Percentiles rank a stretch among this genome's conserved stretches.
Conservation (phyloP, 2,888 invertebrate genomes). For the Euproctis similis region DNA sequence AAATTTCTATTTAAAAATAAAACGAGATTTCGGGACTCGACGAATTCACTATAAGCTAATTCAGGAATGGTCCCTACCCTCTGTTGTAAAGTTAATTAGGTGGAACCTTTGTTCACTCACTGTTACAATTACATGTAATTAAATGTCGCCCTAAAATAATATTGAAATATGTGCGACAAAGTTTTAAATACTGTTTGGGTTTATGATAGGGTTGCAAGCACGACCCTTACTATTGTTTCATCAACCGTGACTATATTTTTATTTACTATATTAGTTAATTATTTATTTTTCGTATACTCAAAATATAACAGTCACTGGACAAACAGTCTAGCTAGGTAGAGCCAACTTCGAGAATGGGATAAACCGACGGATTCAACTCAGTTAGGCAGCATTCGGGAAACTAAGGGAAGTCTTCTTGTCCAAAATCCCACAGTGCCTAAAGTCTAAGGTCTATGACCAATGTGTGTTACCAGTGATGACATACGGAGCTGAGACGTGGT, state of each 20-base stretch:
- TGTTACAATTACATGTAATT: slow-evolving; percentile 37
- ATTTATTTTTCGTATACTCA: no score
- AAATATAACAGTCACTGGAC: no score
- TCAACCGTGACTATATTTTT: not conserved
- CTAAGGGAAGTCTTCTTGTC: no score
- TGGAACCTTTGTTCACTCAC: slow-evolving; percentile 28
- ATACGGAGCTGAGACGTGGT: no score
- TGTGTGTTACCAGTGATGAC: no score
- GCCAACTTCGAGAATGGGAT: no score
- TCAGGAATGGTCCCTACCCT: slow-evolving; percentile 16
- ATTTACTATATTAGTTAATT: no score
- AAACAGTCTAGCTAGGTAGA: no score
- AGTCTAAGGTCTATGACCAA: no score
- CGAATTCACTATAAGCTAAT: slow-evolving; percentile 12
- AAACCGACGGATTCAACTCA: no score
- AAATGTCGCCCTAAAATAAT: slow-evolving; percentile 43
- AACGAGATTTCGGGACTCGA: slow-evolving; percentile 8
- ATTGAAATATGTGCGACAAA: slow-evolving; percentile 36
- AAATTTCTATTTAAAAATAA: slow-evolving; percentile 15
- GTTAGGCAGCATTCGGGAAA: no score
- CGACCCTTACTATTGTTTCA: slow-evolving; percentile 1
- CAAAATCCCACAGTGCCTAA: no score
- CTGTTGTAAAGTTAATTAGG: slow-evolving; percentile 21
- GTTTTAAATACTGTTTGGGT: slow-evolving; percentile 25
- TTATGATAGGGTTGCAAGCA: slow-evolving; percentile 19